Evolutionary conservation across 2,113 vertebrate species (phyloP).

Genomic region (Muscicapa adusta): DNA sequence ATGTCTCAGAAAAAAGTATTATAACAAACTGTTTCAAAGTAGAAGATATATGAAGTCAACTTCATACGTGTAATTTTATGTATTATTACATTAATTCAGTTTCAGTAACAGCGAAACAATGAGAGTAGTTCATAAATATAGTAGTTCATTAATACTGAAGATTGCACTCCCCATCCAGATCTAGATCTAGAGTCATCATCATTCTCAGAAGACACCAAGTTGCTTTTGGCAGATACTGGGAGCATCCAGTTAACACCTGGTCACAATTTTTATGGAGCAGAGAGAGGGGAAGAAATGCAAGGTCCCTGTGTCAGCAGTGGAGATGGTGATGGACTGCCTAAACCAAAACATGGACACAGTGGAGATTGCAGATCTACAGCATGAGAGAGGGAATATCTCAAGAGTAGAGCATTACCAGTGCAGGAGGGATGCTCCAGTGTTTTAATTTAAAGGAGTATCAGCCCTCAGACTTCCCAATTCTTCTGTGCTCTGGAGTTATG

Average conservation of each 20-base stretch:
- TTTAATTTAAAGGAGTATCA: background rate
- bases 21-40: rapidly evolving
- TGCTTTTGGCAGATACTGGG: background rate
- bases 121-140: background rate
- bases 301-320: background rate
- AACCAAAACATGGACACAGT: no score
- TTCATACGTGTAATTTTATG: background rate
- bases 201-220: background rate
- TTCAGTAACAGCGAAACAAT: background rate
- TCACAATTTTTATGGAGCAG: background rate
- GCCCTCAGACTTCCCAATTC: background rate
- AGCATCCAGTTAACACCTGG: background rate
- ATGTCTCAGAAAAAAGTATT: background rate
- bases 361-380: background rate
- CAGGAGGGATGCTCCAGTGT: background rate
- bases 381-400: background rate
- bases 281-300: background rate
- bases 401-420: background rate
- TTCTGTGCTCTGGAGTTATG: background rate
- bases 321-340: no score
- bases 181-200: background rate
- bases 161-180: background rate
- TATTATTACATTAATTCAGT: background rate
- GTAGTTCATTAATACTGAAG: background rate
- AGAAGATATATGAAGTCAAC: background rate